These are phyloP conservation scores for Neotoxoptera formosana DNA, from an alignment of 1,140 invertebrate species.

Conservation along the genomic window DNA sequence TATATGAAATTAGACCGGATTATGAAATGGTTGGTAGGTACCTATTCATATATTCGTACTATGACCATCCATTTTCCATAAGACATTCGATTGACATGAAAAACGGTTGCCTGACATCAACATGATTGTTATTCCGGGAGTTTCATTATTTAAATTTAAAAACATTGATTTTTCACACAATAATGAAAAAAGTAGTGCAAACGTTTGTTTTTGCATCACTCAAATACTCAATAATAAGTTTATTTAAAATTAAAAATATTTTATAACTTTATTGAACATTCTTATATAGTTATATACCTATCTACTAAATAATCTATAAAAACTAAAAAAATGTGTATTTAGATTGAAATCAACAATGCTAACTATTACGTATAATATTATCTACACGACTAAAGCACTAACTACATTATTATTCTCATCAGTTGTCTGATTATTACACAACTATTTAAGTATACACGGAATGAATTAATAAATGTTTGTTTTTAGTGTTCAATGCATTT, in stretches of 20 bases:
- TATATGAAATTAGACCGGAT: neutral
- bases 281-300: neutral
- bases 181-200: neutral
- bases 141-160: conserved; percentile 29
- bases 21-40: neutral
- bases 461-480: neutral
- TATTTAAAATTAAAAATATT: neutral
- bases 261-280: neutral
- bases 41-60: neutral
- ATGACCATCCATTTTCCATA: neutral
- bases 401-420: neutral
- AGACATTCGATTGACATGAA: conserved; percentile 35
- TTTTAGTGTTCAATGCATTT: neutral
- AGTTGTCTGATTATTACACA: neutral
- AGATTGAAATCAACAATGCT: neutral
- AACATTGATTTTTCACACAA: neutral
- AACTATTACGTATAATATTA: neutral
- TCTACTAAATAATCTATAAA: neutral
- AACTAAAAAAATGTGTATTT: neutral
- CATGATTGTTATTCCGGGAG: neutral
- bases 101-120: neutral
- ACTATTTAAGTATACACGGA: neutral
- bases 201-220: neutral
- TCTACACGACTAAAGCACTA: neutral
- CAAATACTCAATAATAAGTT: neutral